Evolutionary conservation across 2,888 invertebrate species (phyloP).

Genomic region (Aproaerema taeniolella): DNA sequence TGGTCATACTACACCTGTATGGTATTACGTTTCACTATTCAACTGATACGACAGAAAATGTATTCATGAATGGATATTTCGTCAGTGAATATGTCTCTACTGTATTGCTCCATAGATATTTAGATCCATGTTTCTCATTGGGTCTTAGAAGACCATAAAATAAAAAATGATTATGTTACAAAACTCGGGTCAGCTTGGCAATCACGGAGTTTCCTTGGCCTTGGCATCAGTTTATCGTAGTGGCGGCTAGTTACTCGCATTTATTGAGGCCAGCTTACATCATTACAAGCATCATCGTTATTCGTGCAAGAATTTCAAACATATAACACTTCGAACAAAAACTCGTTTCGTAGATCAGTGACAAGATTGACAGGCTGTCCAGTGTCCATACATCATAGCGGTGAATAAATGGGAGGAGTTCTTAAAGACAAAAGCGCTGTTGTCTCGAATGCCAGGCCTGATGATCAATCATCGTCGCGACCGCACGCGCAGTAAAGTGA

Average conservation of each 20-base stretch:
- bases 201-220: constrained; percentile 29
- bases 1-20: too few species aligned
- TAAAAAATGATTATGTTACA: too few species aligned
- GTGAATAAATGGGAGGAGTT: neutral
- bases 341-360: constrained; percentile 10
- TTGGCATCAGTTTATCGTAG: constrained; percentile 40
- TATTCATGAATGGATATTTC: too few species aligned
- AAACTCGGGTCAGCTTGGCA: too few species aligned
- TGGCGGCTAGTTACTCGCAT: constrained; percentile 28
- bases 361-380: constrained; percentile 9
- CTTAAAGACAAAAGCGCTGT: constrained; percentile 12
- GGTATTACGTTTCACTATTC: constrained; percentile 5
- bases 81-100: too few species aligned
- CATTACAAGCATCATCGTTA: constrained; percentile 37
- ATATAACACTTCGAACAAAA: constrained; percentile 9
- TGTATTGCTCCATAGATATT: too few species aligned
- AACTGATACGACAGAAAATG: neutral
- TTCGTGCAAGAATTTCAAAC: constrained; percentile 23
- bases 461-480: constrained; percentile 32
- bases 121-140: too few species aligned
- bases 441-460: constrained; percentile 22
- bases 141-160: too few species aligned
- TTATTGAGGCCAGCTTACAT: constrained; percentile 37
- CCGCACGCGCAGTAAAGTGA: constrained; percentile 22
- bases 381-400: constrained; percentile 1